phyloP scores from a whole-genome alignment of 2,888 invertebrate species.

The Galeruca laticollis region DNA sequence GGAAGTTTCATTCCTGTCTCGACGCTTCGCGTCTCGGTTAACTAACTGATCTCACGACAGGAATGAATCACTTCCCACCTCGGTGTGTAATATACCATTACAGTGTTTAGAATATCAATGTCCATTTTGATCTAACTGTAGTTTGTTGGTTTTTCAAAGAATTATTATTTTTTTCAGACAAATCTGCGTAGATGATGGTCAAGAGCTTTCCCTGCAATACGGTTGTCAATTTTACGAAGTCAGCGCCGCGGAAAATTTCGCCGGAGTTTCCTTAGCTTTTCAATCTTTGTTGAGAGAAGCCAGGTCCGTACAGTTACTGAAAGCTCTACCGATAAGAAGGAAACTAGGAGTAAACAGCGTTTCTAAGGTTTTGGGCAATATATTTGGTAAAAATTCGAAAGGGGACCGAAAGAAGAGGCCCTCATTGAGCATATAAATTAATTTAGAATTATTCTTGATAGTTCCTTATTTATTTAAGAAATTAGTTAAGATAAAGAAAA shows the following conservation, averaged over 20 bases:
- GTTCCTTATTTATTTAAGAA: constrained; percentile 53
- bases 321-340: constrained; percentile 76
- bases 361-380: constrained; percentile 83
- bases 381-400: constrained; percentile 83
- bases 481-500: constrained; percentile 27
- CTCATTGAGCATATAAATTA: constrained; percentile 78
- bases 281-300: constrained; percentile 81
- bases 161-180: constrained; percentile 69
- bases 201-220: constrained; percentile 81
- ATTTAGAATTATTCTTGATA: constrained; percentile 30
- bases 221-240: constrained; percentile 89
- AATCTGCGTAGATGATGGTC: constrained; percentile 84
- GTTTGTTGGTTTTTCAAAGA: too few relatives aligned
- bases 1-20: too few relatives aligned
- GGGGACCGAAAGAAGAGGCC: constrained; percentile 83
- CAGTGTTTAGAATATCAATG: too few relatives aligned
- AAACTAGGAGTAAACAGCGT: constrained; percentile 83
- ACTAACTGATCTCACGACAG: too few relatives aligned
- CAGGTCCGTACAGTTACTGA: constrained; percentile 79
- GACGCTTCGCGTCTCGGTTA: too few relatives aligned
- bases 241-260: constrained; percentile 85
- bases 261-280: constrained; percentile 85
- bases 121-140: too few relatives aligned
- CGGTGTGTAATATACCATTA: too few relatives aligned
- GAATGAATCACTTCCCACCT: too few relatives aligned